Conservation (phyloP, 2,113 vertebrate genomes). For the Lampris megalopsis region DNA sequence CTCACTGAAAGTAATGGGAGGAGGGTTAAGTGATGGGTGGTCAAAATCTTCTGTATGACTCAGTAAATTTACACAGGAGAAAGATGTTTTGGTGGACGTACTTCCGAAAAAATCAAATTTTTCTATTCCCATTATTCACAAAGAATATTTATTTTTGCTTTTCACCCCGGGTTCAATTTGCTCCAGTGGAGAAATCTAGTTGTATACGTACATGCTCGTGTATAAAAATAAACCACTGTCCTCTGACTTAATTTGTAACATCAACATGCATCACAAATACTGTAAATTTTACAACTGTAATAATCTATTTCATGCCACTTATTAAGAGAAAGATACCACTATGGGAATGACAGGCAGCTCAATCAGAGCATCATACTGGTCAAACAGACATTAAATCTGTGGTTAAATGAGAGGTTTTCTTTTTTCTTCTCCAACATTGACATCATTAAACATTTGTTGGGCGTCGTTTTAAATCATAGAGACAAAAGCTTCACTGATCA, state of each 20-base stretch:
- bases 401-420: too few relatives aligned
- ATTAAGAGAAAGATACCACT: constrained; percentile 22
- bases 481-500: too few relatives aligned
- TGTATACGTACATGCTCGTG: too few relatives aligned
- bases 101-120: neutral
- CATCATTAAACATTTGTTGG: too few relatives aligned
- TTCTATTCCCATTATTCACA: constrained; percentile 12
- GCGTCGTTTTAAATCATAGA: too few relatives aligned
- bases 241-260: too few relatives aligned
- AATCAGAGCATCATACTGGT: constrained; percentile 1
- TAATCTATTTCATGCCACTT: constrained; percentile 5
- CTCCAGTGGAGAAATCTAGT: constrained; percentile 28
- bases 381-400: too few relatives aligned
- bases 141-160: constrained; percentile 17
- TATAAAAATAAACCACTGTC: too few relatives aligned
- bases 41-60: constrained; percentile 40
- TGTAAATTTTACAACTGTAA: constrained; percentile 17
- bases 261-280: too few relatives aligned
- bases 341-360: neutral
- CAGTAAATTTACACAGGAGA: constrained; percentile 26
- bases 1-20: constrained; percentile 15
- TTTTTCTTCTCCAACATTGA: too few relatives aligned
- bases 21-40: constrained; percentile 28
- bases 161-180: constrained; percentile 9
- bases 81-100: constrained; percentile 30